phyloP scores from a whole-genome alignment of 2,113 vertebrate genomes.

The Apeltes quadracus region DNA sequence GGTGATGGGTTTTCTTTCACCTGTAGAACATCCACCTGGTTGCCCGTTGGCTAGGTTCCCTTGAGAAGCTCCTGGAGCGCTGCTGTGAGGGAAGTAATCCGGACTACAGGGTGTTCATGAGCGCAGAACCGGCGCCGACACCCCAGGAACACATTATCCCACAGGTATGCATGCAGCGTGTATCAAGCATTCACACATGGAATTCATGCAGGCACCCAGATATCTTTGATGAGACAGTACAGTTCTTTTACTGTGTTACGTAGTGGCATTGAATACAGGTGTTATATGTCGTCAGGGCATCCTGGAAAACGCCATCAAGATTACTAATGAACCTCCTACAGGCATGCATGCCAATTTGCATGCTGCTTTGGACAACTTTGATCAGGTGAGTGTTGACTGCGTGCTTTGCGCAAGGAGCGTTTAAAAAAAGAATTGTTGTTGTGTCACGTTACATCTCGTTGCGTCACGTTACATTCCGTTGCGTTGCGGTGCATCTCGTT shows the following conservation, averaged over 20 bases:
- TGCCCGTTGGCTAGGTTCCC: constrained; percentile 79
- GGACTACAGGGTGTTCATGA: constrained; percentile 79
- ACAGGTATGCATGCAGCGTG: constrained; percentile 56
- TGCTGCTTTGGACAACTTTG: constrained; percentile 82
- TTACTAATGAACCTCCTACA: constrained; percentile 83
- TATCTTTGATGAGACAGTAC: too few species aligned
- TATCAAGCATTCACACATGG: background rate
- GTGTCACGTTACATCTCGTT: too few species aligned
- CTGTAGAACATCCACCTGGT: constrained; percentile 85
- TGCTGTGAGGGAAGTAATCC: constrained; percentile 80
- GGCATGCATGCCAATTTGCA: constrained; percentile 83
- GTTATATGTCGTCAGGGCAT: constrained; percentile 68
- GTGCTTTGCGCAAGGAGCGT: background rate
- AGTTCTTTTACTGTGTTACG: background rate
- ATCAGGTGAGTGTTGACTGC: constrained; percentile 71
- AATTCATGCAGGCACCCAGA: background rate
- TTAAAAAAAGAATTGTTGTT: too few species aligned
- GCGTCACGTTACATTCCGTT: too few species aligned
- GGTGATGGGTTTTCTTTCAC: background rate
- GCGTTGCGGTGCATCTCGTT: too few species aligned
- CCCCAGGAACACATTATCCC: constrained; percentile 81
- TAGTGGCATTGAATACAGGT: background rate
- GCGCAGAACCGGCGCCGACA: constrained; percentile 78
- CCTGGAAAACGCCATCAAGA: constrained; percentile 86
- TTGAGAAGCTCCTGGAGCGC: constrained; percentile 83